phyloP scores from a whole-genome alignment of 2,888 invertebrate genomes.

The Cephus runcator region DNA sequence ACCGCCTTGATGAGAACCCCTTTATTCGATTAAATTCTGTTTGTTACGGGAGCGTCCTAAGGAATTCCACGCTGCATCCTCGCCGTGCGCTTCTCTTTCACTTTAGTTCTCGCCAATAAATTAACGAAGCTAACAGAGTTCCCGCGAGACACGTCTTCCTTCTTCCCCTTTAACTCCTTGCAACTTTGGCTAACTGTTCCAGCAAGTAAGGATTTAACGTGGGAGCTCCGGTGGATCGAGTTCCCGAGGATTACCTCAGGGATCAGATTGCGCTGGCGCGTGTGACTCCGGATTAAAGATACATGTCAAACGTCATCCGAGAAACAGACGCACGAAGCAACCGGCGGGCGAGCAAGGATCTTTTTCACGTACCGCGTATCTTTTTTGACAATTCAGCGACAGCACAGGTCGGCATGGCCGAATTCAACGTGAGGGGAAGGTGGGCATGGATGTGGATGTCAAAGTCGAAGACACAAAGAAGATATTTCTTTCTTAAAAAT shows the following conservation, averaged over 20 bases:
- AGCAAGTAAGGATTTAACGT: not conserved
- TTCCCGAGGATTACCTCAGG: not conserved
- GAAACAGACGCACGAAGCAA: not conserved
- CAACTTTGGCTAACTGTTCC: not conserved
- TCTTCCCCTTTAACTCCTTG: not conserved
- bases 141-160: not conserved
- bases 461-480: not conserved
- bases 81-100: not conserved
- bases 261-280: not conserved
- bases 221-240: not conserved
- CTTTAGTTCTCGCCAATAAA: not conserved
- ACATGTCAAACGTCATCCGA: not conserved
- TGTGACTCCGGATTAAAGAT: not conserved
- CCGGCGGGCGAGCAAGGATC: too few relatives aligned
- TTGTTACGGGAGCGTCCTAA: not conserved
- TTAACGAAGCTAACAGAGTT: not conserved
- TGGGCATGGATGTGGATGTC: not conserved
- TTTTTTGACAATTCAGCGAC: too few relatives aligned
- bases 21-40: not conserved
- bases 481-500: not conserved
- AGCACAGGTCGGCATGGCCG: too few relatives aligned
- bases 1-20: not conserved
- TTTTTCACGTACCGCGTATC: too few relatives aligned
- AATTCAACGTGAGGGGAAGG: not conserved
- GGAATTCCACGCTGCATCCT: not conserved